These are phyloP conservation scores for Capromys pilorides DNA, from an alignment of 2,797 vertebrate genomes.

Conservation along the genomic window DNA sequence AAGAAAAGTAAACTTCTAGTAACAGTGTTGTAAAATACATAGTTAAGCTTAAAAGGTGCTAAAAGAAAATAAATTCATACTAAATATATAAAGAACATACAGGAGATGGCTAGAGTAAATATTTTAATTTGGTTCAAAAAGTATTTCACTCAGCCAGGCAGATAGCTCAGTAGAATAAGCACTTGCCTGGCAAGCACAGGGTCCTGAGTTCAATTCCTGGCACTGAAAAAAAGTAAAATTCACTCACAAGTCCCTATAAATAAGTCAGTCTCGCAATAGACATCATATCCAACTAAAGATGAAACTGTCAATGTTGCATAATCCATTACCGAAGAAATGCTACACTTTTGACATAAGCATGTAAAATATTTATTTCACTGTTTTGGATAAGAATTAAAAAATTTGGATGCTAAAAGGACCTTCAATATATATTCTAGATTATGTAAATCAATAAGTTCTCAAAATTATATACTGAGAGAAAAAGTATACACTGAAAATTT, in stretches of 20 bases:
- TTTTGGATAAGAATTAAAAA: background rate
- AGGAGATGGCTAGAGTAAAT: background rate
- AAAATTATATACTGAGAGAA: background rate
- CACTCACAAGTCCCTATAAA: background rate
- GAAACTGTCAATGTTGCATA: background rate
- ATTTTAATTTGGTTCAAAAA: background rate
- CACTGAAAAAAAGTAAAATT: no score
- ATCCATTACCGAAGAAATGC: background rate
- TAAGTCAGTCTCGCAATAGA: background rate
- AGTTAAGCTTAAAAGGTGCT: background rate
- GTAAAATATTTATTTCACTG: background rate
- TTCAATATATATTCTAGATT: background rate
- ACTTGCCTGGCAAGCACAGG: no score
- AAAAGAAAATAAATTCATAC: background rate
- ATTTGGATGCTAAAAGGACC: background rate
- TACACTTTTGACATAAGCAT: background rate
- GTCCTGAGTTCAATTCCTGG: no score
- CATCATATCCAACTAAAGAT: background rate
- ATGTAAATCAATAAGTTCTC: background rate
- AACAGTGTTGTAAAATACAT: background rate
- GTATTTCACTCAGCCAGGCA: no score
- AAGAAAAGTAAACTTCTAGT: background rate
- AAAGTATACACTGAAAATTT: conserved; percentile 5
- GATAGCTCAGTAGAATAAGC: no score
- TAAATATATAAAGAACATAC: background rate